These are phyloP conservation scores for Oriolus oriolus DNA, from an alignment of 2,113 vertebrate species.

Conservation along the genomic window DNA sequence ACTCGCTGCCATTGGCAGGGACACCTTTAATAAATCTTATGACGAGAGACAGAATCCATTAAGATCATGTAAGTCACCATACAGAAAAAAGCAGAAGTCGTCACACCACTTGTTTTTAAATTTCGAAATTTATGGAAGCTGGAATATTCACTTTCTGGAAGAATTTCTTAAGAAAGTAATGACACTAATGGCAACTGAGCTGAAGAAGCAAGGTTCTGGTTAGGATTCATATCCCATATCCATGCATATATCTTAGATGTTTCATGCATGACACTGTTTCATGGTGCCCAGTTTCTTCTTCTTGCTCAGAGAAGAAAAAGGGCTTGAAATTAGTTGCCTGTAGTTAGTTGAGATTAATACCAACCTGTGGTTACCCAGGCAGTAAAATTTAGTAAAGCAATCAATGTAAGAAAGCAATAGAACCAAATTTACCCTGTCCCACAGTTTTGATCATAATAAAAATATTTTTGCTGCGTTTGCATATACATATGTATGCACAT, in stretches of 20 bases:
- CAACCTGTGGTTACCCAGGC: neutral
- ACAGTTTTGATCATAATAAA: neutral
- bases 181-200: neutral
- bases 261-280: neutral
- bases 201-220: neutral
- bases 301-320: neutral
- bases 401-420: neutral
- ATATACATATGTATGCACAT: neutral
- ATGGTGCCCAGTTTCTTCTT: neutral
- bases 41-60: neutral
- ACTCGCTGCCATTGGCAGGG: neutral
- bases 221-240: neutral
- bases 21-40: neutral
- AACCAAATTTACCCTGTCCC: neutral
- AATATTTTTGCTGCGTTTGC: neutral
- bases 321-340: neutral
- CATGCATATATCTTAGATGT: neutral
- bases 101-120: neutral
- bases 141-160: neutral
- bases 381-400: neutral
- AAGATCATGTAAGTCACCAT: accelerated
- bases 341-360: neutral
- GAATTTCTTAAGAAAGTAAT: neutral
- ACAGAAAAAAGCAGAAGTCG: neutral
- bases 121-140: neutral